These are phyloP conservation scores for Hypolimnas misippus DNA, from an alignment of 2,888 invertebrate genomes.

Conservation along the genomic window DNA sequence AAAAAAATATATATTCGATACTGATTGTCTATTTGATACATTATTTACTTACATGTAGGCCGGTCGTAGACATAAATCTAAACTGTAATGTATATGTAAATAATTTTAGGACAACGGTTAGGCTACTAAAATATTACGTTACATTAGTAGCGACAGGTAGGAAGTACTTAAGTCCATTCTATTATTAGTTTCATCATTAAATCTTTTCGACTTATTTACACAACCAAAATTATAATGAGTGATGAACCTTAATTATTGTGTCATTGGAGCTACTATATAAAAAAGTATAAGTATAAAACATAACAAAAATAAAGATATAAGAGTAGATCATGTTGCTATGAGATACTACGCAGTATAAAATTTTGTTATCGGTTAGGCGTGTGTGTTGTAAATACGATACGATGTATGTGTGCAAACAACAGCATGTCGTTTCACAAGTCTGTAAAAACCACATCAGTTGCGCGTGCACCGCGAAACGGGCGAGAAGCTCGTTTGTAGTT, in stretches of 20 bases:
- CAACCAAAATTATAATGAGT: neutral
- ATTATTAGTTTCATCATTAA: neutral
- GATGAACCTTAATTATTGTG: too few relatives aligned
- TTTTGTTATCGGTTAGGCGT: slow-evolving; percentile 22
- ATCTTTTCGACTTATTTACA: neutral
- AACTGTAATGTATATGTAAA: too few relatives aligned
- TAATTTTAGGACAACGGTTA: too few relatives aligned
- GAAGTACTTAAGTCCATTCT: too few relatives aligned
- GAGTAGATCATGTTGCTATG: neutral
- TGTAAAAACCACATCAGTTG: slow-evolving; percentile 59
- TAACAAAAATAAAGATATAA: neutral
- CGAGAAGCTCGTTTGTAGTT: slow-evolving; percentile 36
- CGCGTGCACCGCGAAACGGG: slow-evolving; percentile 70
- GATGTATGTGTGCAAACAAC: slow-evolving; percentile 14
- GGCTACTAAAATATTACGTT: too few relatives aligned
- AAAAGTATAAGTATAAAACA: too few relatives aligned
- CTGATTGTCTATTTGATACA: too few relatives aligned
- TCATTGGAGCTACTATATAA: too few relatives aligned
- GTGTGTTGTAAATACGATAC: slow-evolving; percentile 1
- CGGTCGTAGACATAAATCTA: too few relatives aligned
- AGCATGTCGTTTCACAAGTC: slow-evolving; percentile 17
- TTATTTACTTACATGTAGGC: too few relatives aligned
- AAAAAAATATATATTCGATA: too few relatives aligned
- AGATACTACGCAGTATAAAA: slow-evolving; percentile 21
- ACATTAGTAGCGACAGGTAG: too few relatives aligned